phyloP scores from a whole-genome alignment of 2,113 vertebrate genomes.

The Rhinopomastus cyanomelas region DNA sequence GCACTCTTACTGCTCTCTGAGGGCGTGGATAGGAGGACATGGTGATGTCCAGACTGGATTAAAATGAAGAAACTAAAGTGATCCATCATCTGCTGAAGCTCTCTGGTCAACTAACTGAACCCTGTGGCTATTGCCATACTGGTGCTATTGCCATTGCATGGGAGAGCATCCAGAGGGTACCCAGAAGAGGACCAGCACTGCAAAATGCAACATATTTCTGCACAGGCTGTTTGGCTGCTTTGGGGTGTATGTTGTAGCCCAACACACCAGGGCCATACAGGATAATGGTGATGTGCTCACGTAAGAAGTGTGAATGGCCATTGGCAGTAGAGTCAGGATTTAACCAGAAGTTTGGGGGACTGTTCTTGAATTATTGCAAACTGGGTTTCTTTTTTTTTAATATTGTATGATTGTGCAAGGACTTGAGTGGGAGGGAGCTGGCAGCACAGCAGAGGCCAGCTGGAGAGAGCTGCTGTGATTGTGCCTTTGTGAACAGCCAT shows the following conservation, averaged over 20 bases:
- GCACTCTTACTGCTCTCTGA: neutral
- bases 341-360: neutral
- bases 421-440: neutral
- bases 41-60: neutral
- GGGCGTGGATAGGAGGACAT: neutral
- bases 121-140: neutral
- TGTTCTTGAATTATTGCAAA: neutral
- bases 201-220: neutral
- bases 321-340: neutral
- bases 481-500: neutral
- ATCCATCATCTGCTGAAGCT: neutral
- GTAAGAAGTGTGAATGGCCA: neutral
- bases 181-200: neutral
- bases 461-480: neutral
- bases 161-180: neutral
- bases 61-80: neutral
- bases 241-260: fast-evolving
- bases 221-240: neutral
- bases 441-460: neutral
- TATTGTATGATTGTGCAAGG: neutral
- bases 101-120: neutral
- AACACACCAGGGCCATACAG: fast-evolving
- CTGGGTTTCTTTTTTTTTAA: neutral
- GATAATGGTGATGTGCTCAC: fast-evolving
- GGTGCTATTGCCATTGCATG: no score